Percentiles rank a stretch among this genome's conserved stretches.
Evolutionary conservation across 1,140 invertebrate genomes (phyloP).

Genomic region (Hormaphis cornu): DNA sequence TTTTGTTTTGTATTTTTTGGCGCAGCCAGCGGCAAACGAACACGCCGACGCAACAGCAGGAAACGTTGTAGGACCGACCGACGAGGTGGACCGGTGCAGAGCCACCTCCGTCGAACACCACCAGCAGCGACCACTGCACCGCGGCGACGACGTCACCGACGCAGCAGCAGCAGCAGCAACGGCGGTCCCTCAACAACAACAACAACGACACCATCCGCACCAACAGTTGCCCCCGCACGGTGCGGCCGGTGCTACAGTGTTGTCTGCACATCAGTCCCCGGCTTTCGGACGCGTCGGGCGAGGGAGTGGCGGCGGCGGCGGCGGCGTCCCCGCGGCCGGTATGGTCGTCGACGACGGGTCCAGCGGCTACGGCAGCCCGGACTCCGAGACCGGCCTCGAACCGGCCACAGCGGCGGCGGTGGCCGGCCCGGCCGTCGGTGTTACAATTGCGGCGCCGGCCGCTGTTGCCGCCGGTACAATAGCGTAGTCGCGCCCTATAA

Average conservation of each 20-base stretch:
- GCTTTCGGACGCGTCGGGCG: background rate
- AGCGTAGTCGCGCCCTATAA: background rate
- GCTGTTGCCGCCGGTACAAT: slow-evolving; percentile 5
- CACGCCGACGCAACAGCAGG: slow-evolving; percentile 1
- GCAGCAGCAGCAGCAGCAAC: background rate
- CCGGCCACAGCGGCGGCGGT: background rate
- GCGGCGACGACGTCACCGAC: background rate
- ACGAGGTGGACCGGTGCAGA: slow-evolving; percentile 28
- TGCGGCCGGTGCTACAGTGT: slow-evolving; percentile 9
- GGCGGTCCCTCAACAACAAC: background rate
- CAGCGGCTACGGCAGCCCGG: slow-evolving; percentile 41
- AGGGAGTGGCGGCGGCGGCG: background rate
- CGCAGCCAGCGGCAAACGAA: slow-evolving; percentile 3
- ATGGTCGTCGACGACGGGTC: slow-evolving; percentile 38
- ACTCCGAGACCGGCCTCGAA: slow-evolving; percentile 39
- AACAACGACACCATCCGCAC: background rate
- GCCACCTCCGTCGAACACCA: slow-evolving; percentile 17
- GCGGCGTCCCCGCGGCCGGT: background rate
- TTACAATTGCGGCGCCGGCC: background rate
- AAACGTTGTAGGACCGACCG: slow-evolving; percentile 15
- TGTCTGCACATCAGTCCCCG: slow-evolving; percentile 6
- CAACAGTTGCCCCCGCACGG: background rate
- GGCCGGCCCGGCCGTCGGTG: background rate
- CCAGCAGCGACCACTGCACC: too few relatives aligned
- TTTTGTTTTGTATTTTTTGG: background rate